Percentiles rank a stretch among this genome's conserved stretches.
These are phyloP conservation scores for Procapra przewalskii DNA, from an alignment of 2,113 vertebrate species.

Conservation along the genomic window DNA sequence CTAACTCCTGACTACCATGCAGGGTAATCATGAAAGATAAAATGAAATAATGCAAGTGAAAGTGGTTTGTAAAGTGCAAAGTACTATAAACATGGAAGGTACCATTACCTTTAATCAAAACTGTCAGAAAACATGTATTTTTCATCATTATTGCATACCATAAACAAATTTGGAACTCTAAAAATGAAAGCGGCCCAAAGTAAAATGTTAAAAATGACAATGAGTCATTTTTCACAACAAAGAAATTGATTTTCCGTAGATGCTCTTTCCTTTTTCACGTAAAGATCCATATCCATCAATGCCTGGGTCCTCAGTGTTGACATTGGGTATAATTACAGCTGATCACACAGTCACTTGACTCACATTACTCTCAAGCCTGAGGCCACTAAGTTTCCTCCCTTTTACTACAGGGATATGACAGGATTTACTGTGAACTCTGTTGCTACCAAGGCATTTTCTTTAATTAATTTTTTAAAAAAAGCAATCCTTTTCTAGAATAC, in stretches of 20 bases:
- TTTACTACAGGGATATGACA: background rate
- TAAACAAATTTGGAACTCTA: constrained; percentile 48
- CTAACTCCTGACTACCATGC: background rate
- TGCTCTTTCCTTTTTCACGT: constrained; percentile 32
- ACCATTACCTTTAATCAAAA: constrained; percentile 54
- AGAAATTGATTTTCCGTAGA: constrained; percentile 66
- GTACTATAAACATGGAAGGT: background rate
- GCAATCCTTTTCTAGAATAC: background rate
- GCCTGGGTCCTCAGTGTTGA: constrained; percentile 39
- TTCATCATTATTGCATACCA: constrained; percentile 25
- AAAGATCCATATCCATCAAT: constrained; percentile 58
- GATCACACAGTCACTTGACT: background rate
- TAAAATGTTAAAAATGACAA: constrained; percentile 67
- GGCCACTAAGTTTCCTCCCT: constrained; percentile 37
- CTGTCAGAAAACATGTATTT: background rate
- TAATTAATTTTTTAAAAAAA: constrained; percentile 42
- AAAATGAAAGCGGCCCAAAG: constrained; percentile 65
- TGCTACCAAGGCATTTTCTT: background rate
- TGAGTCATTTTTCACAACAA: constrained; percentile 63
- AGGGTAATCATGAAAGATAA: background rate
- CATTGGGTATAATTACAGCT: constrained; percentile 64
- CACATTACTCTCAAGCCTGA: constrained; percentile 28
- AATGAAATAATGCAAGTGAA: constrained; percentile 24
- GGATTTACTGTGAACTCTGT: background rate
- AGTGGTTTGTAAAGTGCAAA: background rate